Percentiles rank a stretch among this genome's conserved stretches.
Conservation (phyloP, 2,113 vertebrate genomes). For the Osmerus mordax region DNA sequence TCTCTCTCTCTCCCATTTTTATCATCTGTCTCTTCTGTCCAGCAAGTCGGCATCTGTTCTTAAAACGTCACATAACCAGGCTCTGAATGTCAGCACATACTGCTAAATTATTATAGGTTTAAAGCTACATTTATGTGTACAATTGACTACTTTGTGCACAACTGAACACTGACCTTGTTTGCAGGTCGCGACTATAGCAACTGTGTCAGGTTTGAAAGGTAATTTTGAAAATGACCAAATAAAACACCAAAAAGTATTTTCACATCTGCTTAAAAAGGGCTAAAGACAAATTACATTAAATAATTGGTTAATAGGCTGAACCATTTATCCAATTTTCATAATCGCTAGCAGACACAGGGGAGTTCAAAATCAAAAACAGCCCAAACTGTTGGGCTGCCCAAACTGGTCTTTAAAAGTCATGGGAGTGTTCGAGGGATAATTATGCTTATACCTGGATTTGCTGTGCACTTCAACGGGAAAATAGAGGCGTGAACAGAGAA, state of each 20-base stretch:
- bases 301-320: constrained; percentile 85
- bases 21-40: no score
- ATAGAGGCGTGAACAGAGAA: constrained; percentile 21
- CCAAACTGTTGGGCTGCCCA: constrained; percentile 27
- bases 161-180: constrained; percentile 51
- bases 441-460: constrained; percentile 67
- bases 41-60: no score
- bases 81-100: no score
- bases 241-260: constrained; percentile 72
- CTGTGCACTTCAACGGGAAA: constrained; percentile 61
- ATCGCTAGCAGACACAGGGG: constrained; percentile 81
- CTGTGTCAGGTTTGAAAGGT: constrained; percentile 60
- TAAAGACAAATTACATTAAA: constrained; percentile 80
- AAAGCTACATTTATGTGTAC: no score
- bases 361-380: constrained; percentile 67
- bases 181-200: constrained; percentile 24
- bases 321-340: constrained; percentile 88
- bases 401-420: constrained; percentile 64
- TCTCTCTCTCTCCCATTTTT: no score
- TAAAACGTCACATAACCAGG: no score
- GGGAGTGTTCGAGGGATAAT: constrained; percentile 64
- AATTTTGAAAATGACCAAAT: constrained; percentile 73
- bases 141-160: constrained; percentile 32
- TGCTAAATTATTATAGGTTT: no score
- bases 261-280: constrained; percentile 74